These are phyloP conservation scores for Trissonchulus sp. DNA, from an alignment of 2,888 invertebrate genomes.

Conservation along the genomic window DNA sequence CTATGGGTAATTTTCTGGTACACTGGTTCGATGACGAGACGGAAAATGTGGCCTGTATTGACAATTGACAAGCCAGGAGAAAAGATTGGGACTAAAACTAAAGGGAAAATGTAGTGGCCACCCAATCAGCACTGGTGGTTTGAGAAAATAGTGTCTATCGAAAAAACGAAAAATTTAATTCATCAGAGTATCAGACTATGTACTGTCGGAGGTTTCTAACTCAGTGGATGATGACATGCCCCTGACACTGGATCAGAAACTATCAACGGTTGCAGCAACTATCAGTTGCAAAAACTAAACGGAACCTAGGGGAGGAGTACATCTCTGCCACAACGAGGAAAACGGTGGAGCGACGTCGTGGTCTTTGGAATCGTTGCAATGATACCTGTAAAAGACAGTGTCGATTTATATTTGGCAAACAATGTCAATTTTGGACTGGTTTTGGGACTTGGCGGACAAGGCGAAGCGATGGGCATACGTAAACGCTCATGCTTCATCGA, in stretches of 20 bases:
- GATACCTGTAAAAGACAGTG: not conserved
- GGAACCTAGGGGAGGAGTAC: conserved; percentile 3
- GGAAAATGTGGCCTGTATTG: conserved; percentile 8
- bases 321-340: not conserved
- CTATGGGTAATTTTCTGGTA: not conserved
- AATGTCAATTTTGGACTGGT: not conserved
- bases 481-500: not conserved
- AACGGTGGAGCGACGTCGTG: not conserved
- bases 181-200: too few species aligned
- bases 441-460: not conserved
- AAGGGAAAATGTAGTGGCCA: conserved; percentile 6
- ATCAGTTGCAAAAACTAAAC: not conserved
- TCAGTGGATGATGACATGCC: too few species aligned
- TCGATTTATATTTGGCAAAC: not conserved
- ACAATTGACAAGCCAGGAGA: too few species aligned
- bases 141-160: not conserved
- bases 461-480: not conserved
- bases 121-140: not conserved
- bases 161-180: too few species aligned
- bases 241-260: too few species aligned
- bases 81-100: not conserved
- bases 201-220: too few species aligned
- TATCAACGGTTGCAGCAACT: too few species aligned
- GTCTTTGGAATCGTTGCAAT: not conserved
- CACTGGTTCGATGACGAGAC: conserved; percentile 2